Evolutionary conservation across 2,113 vertebrate species (phyloP), one percentile per base, ranked within the genome.

Genomic region (Malurus alboscapulatus): DNA sequence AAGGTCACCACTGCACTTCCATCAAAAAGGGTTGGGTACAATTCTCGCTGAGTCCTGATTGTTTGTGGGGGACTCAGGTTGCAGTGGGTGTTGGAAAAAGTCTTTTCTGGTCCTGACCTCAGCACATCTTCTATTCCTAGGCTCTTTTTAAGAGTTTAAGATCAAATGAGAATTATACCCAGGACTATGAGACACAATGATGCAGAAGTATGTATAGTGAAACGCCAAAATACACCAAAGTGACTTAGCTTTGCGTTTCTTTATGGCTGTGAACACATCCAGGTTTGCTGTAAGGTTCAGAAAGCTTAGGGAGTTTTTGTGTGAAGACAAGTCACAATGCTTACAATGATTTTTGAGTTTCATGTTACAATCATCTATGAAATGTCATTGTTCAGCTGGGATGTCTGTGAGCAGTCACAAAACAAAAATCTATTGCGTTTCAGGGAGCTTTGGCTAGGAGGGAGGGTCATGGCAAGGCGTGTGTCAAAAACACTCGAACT

Each of bases 1-100:
- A 95, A 96, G 89, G 94, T 94, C 91, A 91, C 44, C 58, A 82
- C 44, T 44, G 42, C 83, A 54, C 66, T 80, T 62, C 74, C 82
- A 90, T 77, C 96, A 88, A 55, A 75, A 81, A 87, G 55, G 83
- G 48, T 36, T 93, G 77, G 84, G 96, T 92, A 81, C 86, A 65
- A 89, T 93, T 96, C 88, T 94, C 4, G 88, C 95, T 95, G 92
- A 96, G 92, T 95, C 88, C 69, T 93, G 50, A 78, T 61, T 81
- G 76, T 88, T 93, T 87, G 82, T 59, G 94, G 77, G 90, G 77
- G 62, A 84, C 54, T 96, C 92, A 72, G 29, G 53, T 93, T 96
- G 91, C 95, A 92, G 66, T 34, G 57, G 80, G 44, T 74, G 72
- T 73, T 74, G 47, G 45, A 77, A 94, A 72, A 75, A 79, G 53